Evolutionary conservation across 2,113 vertebrate genomes (phyloP), one percentile per base, ranked within the genome.

Genomic region (Thunnus maccoyii): DNA sequence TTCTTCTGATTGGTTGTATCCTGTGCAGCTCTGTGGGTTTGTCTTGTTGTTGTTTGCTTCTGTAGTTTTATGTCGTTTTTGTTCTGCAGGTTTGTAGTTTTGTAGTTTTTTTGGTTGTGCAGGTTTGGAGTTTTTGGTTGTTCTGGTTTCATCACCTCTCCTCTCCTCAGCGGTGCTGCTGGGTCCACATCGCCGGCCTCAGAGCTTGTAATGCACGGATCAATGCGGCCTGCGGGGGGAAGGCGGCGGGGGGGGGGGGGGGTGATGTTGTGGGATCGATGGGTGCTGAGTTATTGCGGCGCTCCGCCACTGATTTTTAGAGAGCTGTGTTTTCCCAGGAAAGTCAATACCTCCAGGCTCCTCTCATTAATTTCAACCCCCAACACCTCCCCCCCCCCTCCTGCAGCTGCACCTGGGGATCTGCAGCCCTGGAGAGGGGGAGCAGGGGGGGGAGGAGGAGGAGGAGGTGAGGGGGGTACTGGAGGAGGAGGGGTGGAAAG

Each of bases 321-420:
- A 91, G 93, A 93, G 93, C 90, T 91, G 92, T 94, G 94, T 95
- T 94, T 94, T 94, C 92, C 93, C 93, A 93, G 93, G 93, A 93
- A 92, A 94, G 94, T 94, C 93, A 90, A 94, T 94, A 93, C 91
- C 90, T 92, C 84, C 88, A 89, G 86, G 92, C 91, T 91, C 87
- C 83, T 82, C 91, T 91, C 93, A 92, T 91, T 93, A 91, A 90
- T 91, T 87, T 91, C 86, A 82, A 74, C 84, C 88, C 54, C 65
- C 58, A 67, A 60, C 54, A 30, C 46, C 18, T 62, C 41, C 65
- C 78, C 41, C 65, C 78, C 44, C 56, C 82, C 81, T 46, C 83
- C 76, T 73, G n/a, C 69, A 86, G 84, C 80, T 78, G 84, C 91
- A 88, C 90, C 89, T 72, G 84, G 88, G 90, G 93, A 88, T 52